A percentile compares a stretch with the other conserved stretches of the same genome.
These are phyloP conservation scores for Calyptomena viridis DNA, from an alignment of 2,113 vertebrate species.

Conservation along the genomic window DNA sequence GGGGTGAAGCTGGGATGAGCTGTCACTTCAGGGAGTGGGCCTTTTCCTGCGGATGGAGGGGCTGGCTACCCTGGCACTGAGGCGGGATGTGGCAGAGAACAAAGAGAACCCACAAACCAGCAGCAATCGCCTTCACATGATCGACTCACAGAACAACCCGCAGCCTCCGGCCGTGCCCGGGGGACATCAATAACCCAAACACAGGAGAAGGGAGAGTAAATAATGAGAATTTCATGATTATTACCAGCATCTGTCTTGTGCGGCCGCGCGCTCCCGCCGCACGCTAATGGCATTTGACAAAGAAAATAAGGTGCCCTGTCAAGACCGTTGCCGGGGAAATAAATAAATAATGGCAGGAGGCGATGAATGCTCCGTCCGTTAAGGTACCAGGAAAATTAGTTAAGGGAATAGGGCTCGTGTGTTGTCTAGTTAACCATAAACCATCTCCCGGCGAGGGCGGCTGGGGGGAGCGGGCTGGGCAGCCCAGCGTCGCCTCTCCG, in stretches of 20 bases:
- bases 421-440: constrained; percentile 42
- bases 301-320: constrained; percentile 55
- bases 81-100: not conserved
- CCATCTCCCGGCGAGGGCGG: not conserved
- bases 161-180: not conserved
- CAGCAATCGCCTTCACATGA: not conserved
- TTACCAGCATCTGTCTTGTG: constrained; percentile 52
- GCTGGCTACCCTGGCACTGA: rapidly evolving
- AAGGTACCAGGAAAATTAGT: constrained; percentile 28
- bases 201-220: constrained; percentile 33
- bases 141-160: not conserved
- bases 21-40: not conserved
- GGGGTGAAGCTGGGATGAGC: not conserved
- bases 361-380: not conserved
- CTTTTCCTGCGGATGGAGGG: not conserved
- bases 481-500: not conserved
- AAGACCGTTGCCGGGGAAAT: constrained; percentile 19
- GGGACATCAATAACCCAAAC: constrained; percentile 51
- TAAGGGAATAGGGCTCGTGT: not conserved
- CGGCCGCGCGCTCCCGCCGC: not conserved
- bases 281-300: constrained; percentile 65
- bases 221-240: constrained; percentile 52
- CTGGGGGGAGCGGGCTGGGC: not conserved
- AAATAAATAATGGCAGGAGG: constrained; percentile 55
- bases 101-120: not conserved